Conservation (phyloP, 2,888 invertebrate genomes). For the Melinaea marsaeus region DNA sequence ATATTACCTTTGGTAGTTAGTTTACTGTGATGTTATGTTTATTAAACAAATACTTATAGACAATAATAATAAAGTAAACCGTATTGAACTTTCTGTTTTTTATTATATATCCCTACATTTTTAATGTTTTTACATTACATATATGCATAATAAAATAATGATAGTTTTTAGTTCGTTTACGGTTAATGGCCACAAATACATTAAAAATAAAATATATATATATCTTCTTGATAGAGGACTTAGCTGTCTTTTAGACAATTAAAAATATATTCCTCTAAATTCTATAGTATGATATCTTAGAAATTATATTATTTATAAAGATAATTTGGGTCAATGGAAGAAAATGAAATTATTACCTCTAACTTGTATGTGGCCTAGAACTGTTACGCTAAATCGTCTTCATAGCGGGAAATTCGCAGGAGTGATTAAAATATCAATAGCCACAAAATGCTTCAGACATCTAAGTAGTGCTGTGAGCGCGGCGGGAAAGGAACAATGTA, state of each 20-base stretch:
- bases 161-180: neutral
- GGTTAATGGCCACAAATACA: slow-evolving; percentile 1
- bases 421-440: slow-evolving; percentile 15
- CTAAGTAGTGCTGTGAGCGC: slow-evolving; percentile 47
- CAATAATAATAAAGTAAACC: too few species aligned
- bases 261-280: slow-evolving; percentile 20
- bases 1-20: neutral
- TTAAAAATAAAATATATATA: neutral
- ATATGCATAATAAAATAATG: too few species aligned
- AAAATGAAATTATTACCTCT: slow-evolving; percentile 63
- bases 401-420: slow-evolving; percentile 3
- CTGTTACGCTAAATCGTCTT: slow-evolving; percentile 14
- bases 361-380: slow-evolving; percentile 45
- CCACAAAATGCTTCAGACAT: slow-evolving; percentile 31
- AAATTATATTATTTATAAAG: slow-evolving; percentile 14
- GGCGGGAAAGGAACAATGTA: slow-evolving; percentile 64
- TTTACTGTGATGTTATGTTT: slow-evolving; percentile 3
- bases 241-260: slow-evolving; percentile 13
- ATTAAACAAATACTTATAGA: too few species aligned
- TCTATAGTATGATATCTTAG: slow-evolving; percentile 21
- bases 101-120: neutral
- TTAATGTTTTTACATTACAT: neutral
- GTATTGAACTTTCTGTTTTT: too few species aligned
- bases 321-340: slow-evolving; percentile 30
- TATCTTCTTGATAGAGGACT: slow-evolving; percentile 1